Evolutionary conservation across 2,888 invertebrate genomes (phyloP).

Genomic region (Drosophila infuscata): DNA sequence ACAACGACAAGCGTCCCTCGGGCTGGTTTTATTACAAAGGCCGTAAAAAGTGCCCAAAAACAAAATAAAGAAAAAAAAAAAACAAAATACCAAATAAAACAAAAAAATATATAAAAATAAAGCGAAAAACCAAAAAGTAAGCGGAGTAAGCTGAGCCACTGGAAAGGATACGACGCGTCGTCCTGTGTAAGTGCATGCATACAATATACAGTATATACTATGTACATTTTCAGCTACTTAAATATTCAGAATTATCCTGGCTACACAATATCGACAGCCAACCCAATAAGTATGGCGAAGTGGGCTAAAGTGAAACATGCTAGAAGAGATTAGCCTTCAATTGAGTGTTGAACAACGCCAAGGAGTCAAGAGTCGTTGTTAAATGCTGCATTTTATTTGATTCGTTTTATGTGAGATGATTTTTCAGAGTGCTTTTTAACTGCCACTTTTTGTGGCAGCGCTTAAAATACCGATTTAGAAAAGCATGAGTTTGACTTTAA

Average conservation of each 20-base stretch:
- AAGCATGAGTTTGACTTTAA: background rate
- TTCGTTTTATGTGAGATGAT: background rate
- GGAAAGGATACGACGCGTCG: constrained; percentile 63
- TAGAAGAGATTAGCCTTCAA: constrained; percentile 25
- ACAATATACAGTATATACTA: constrained; percentile 11
- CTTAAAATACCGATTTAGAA: background rate
- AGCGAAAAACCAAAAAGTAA: constrained; percentile 36
- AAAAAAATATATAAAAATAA: constrained; percentile 22
- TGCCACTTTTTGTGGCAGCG: background rate
- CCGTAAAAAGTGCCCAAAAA: constrained; percentile 62
- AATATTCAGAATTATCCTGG: constrained; percentile 31
- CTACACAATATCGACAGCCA: constrained; percentile 24
- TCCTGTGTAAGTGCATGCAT: constrained; percentile 64
- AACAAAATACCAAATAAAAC: constrained; percentile 22
- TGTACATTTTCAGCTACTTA: constrained; percentile 32
- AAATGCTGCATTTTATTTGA: constrained; percentile 3
- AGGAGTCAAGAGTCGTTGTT: background rate
- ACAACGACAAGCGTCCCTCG: constrained; percentile 60
- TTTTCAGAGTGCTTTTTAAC: background rate
- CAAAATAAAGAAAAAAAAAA: constrained; percentile 12
- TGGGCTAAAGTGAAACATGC: background rate
- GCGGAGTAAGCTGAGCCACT: constrained; percentile 46
- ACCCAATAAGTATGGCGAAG: constrained; percentile 9
- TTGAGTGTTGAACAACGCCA: constrained; percentile 23
- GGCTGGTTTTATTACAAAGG: constrained; percentile 78